Base-by-base conservation (phyloP, 2,797 vertebrate species). In the Lagodon rhomboides region DNA sequence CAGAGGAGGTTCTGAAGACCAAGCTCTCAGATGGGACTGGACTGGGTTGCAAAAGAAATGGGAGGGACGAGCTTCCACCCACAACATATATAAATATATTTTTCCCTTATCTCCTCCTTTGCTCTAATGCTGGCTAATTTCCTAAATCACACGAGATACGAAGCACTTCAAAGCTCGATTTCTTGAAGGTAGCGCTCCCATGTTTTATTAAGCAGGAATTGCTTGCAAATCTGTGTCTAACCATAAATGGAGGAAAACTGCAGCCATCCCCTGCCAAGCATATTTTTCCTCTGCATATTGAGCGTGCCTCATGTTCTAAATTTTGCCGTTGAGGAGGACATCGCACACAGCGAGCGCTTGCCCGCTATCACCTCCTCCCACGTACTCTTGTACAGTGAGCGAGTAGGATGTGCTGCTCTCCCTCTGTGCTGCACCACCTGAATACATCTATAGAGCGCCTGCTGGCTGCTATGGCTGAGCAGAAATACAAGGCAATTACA, bases 341-440 rank as follows among this genome's bases (percentile, higher is more conserved):
- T 85, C 82, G 87, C 86, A 85, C 87, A 87, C 82, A 89, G 75
- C 51, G 80, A 90, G 88, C 66, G 79, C 87, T 86, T 75, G 89
- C 89, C 89, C 76, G 69, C 82, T 88, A 85, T 93, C 92, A 93
- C 92, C 91, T 93, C 92, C 93, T 91, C 94, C 94, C 93, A 95
- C 94, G 47, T 85, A 70, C 81, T 87, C 87, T 90, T 80, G 77
- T 84, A 73, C 88, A 90, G 85, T 69, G 90, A 89, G 87, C 79
- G 91, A 94, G 92, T 91, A 76, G 91, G 92, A 91, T 88, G 89
- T 80, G 87, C 81, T 86, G 82, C 81, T 91, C 86, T 87, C 83
- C 68, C 71, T 80, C 79, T 86, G 82, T 64, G 44, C 80, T 85
- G 82, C 77, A 55, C 76, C 84, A 83, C 83, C 86, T 89, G 83